Conservation (phyloP, 2,888 invertebrate genomes). For the Drymonia ruficornis region DNA sequence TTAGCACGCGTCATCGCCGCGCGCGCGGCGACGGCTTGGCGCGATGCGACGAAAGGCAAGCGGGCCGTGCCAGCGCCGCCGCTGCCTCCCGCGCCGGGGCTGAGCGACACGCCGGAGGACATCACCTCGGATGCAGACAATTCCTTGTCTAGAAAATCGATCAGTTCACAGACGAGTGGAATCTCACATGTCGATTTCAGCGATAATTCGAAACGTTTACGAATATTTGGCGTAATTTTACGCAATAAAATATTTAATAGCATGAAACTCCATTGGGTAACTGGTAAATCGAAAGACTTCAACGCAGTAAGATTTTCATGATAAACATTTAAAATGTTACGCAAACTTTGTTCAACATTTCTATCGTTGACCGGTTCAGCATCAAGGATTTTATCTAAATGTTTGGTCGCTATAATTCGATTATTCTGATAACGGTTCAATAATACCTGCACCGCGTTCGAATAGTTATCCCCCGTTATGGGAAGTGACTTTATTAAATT, state of each 20-base stretch:
- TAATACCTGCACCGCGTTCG: neutral
- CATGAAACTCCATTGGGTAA: conserved; percentile 9
- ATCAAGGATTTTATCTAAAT: conserved; percentile 9
- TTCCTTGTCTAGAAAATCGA: neutral
- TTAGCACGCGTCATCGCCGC: neutral
- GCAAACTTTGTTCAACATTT: conserved; percentile 3
- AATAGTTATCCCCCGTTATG: neutral
- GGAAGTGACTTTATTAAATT: conserved; percentile 11
- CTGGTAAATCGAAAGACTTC: conserved; percentile 7
- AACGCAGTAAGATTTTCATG: conserved; percentile 8
- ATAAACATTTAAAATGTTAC: conserved; percentile 5
- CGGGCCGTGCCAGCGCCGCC: neutral
- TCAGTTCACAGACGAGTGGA: neutral
- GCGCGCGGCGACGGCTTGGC: neutral
- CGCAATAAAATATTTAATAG: conserved; percentile 8
- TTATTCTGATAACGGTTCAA: conserved; percentile 4
- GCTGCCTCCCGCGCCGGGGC: neutral
- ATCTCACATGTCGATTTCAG: neutral
- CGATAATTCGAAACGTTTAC: conserved; percentile 9
- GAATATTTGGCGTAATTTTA: conserved; percentile 6
- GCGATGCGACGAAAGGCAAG: neutral
- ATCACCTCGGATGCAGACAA: neutral
- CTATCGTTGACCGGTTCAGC: conserved; percentile 5
- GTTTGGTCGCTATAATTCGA: conserved; percentile 8
- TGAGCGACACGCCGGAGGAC: neutral